Percentiles rank a stretch among this genome's conserved stretches.
Conservation (phyloP, 2,888 invertebrate species). For the Euphydryas editha region DNA sequence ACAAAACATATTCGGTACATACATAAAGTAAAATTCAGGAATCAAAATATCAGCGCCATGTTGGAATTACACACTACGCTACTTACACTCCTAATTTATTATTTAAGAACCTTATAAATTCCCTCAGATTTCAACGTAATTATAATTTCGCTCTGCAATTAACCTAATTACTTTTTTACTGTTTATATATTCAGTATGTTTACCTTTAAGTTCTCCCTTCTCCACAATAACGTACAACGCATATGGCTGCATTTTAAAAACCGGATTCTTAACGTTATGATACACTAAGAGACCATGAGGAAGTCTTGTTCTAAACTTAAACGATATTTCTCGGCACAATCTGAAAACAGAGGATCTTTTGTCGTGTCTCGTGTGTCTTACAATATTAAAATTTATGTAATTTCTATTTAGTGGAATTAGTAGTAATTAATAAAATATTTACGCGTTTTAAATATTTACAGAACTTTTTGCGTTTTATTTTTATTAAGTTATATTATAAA, state of each 20-base stretch:
- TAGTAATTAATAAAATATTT: too few species aligned
- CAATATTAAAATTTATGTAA: background rate
- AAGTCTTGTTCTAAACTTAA: slow-evolving; percentile 93
- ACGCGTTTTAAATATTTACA: too few species aligned
- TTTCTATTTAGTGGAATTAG: background rate
- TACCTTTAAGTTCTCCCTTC: slow-evolving; percentile 93
- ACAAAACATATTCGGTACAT: background rate
- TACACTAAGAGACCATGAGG: slow-evolving; percentile 95
- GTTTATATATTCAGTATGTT: slow-evolving; percentile 3
- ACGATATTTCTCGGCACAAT: slow-evolving; percentile 93
- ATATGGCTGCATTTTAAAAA: slow-evolving; percentile 92
- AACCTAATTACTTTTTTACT: slow-evolving; percentile 11
- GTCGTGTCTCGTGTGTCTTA: background rate
- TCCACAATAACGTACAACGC: slow-evolving; percentile 96
- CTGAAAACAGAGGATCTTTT: slow-evolving; percentile 67
- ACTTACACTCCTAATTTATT: background rate
- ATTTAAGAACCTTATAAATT: slow-evolving; percentile 1
- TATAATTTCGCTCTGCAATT: slow-evolving; percentile 2
- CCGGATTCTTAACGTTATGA: slow-evolving; percentile 94
- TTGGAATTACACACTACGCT: background rate
- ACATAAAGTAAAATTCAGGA: background rate
- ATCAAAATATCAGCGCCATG: background rate
- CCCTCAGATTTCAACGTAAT: slow-evolving; percentile 3
- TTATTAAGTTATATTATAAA: too few species aligned
- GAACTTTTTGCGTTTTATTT: too few species aligned